Evolutionary conservation across 2,113 vertebrate genomes (phyloP).

Genomic region (Pomatorhinus ruficollis): DNA sequence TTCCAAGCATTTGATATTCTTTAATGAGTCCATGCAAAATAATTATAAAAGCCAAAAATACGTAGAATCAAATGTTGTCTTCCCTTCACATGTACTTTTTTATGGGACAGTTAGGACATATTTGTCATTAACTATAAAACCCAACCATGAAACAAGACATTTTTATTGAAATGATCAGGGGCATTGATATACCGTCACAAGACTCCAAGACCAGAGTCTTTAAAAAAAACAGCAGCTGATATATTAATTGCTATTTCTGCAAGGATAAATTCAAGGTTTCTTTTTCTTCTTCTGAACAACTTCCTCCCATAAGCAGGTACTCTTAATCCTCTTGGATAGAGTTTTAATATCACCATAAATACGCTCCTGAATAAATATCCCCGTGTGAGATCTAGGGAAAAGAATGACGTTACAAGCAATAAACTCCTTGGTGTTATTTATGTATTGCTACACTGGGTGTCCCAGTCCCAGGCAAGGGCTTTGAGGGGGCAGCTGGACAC

Average conservation of each 20-base stretch:
- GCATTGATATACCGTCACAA: background rate
- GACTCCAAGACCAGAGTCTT: background rate
- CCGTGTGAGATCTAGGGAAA: background rate
- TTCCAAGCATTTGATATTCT: background rate
- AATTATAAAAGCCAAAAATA: background rate
- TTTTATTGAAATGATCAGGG: background rate
- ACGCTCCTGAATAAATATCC: background rate
- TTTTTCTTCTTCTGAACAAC: background rate
- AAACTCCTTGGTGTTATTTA: background rate
- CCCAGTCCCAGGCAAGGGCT: background rate
- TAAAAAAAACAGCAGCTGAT: background rate
- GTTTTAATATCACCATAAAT: slow-evolving; percentile 16
- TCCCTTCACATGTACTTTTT: background rate
- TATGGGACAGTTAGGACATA: background rate
- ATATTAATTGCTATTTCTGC: background rate
- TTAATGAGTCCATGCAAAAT: background rate
- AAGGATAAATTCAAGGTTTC: background rate
- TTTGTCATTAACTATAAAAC: background rate
- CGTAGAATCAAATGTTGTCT: background rate
- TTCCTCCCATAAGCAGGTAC: background rate
- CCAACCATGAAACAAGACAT: background rate
- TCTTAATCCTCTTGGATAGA: background rate
- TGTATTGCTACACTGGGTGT: background rate
- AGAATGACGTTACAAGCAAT: background rate
- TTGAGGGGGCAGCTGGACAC: background rate